Evolutionary conservation across 1,140 invertebrate species (phyloP).

Genomic region (Stenopsyche tienmushanensis): DNA sequence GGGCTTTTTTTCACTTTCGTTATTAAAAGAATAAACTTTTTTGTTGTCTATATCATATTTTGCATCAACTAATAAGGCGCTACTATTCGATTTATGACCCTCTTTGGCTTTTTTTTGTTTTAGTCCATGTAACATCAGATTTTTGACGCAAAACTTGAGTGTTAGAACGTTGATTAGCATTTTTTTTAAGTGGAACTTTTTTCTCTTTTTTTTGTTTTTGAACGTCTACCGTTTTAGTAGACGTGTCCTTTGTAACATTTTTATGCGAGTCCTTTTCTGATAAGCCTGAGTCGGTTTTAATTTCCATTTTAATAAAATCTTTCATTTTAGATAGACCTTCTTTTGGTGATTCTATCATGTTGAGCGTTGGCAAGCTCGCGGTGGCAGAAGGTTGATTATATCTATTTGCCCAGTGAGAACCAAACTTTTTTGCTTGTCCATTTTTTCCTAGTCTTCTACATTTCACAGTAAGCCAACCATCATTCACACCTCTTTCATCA

Average conservation of each 20-base stretch:
- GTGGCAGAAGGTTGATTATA: constrained; percentile 68
- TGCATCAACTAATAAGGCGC: neutral
- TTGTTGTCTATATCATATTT: neutral
- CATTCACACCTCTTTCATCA: constrained; percentile 55
- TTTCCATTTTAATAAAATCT: constrained; percentile 36
- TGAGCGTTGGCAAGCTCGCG: constrained; percentile 64
- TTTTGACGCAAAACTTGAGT: constrained; percentile 58
- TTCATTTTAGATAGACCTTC: constrained; percentile 49
- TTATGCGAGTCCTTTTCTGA: constrained; percentile 27
- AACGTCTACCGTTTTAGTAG: constrained; percentile 45
- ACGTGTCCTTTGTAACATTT: constrained; percentile 38
- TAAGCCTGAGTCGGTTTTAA: constrained; percentile 40
- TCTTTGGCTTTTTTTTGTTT: constrained; percentile 52
- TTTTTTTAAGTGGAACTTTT: constrained; percentile 31
- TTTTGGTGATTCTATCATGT: constrained; percentile 57
- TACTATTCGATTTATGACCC: neutral
- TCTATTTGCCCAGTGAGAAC: constrained; percentile 64
- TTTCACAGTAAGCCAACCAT: constrained; percentile 68
- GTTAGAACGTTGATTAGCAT: constrained; percentile 21
- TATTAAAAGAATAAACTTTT: neutral
- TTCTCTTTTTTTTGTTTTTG: constrained; percentile 41
- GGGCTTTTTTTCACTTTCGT: constrained; percentile 19
- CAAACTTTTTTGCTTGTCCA: constrained; percentile 46
- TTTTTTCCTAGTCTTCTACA: constrained; percentile 57
- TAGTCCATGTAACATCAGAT: constrained; percentile 60